Percentiles rank a stretch among this genome's conserved stretches.
Conservation (phyloP, 2,113 vertebrate species). For the Ptilonorhynchus violaceus region DNA sequence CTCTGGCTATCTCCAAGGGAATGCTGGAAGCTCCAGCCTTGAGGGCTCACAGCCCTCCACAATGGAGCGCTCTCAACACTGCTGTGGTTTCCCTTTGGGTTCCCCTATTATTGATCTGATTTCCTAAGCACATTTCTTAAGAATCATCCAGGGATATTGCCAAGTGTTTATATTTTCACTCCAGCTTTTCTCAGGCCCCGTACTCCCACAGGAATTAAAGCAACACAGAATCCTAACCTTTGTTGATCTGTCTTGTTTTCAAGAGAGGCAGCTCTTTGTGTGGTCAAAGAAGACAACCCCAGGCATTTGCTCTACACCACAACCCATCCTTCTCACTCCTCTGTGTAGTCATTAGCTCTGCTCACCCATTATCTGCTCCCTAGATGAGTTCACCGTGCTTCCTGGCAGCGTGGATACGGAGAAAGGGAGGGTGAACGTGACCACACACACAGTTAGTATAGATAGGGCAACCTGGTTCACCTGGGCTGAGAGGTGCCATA, state of each 20-base stretch:
- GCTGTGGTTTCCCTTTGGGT: not conserved
- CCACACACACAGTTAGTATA: rapidly evolving
- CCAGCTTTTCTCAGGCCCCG: not conserved
- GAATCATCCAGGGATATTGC: not conserved
- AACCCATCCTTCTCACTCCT: not conserved
- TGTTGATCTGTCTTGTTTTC: not conserved
- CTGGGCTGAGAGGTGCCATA: not conserved
- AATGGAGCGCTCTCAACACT: not conserved
- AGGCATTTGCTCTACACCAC: not conserved
- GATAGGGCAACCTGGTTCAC: not conserved
- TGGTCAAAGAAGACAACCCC: not conserved
- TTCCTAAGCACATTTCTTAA: not conserved
- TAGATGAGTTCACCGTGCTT: not conserved
- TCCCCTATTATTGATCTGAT: not conserved
- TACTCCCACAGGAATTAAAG: not conserved
- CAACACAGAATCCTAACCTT: not conserved
- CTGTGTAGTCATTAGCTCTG: not conserved
- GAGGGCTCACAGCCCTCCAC: no score
- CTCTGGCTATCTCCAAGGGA: no score
- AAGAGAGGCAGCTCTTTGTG: not conserved
- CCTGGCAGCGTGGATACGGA: rapidly evolving
- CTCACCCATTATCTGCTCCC: rapidly evolving
- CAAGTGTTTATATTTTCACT: not conserved
- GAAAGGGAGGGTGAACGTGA: not conserved
- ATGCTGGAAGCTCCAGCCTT: no score